phyloP scores from a whole-genome alignment of 2,888 invertebrate species.

The Caenorhabditis sp. region DNA sequence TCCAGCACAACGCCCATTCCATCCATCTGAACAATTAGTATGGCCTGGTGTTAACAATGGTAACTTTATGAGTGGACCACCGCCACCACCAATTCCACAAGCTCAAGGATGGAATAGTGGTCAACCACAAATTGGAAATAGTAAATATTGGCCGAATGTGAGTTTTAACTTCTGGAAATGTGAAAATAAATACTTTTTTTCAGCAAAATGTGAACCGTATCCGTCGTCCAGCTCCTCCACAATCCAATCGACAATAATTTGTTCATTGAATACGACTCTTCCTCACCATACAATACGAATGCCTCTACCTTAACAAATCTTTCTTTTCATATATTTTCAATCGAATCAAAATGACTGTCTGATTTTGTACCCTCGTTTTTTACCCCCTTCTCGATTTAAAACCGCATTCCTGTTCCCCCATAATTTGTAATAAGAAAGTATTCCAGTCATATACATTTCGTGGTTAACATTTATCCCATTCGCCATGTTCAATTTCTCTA shows the following conservation, averaged over 20 bases:
- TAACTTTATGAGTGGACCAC: neutral
- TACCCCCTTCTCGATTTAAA: neutral
- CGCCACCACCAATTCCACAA: slow-evolving; percentile 1
- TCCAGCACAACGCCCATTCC: neutral
- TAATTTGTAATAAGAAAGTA: neutral
- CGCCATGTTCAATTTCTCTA: neutral
- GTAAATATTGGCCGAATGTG: neutral
- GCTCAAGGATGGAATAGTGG: neutral
- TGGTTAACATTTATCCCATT: neutral
- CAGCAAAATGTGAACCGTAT: slow-evolving; percentile 41
- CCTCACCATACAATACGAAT: neutral
- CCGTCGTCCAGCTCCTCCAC: slow-evolving; percentile 19
- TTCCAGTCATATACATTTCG: neutral
- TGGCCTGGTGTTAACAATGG: neutral
- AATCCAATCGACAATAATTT: slow-evolving; percentile 35
- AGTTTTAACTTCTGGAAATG: neutral
- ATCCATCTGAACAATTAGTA: neutral
- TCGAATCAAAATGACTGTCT: neutral
- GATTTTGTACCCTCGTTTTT: neutral
- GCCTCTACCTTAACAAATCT: neutral
- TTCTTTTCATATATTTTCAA: neutral
- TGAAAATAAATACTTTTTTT: slow-evolving; percentile 6
- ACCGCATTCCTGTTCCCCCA: neutral
- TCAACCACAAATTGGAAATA: neutral
- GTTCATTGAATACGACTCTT: neutral